Evolutionary conservation across 2,113 vertebrate genomes (phyloP), one percentile per base, ranked within the genome.

Genomic region (Neogale vison): DNA sequence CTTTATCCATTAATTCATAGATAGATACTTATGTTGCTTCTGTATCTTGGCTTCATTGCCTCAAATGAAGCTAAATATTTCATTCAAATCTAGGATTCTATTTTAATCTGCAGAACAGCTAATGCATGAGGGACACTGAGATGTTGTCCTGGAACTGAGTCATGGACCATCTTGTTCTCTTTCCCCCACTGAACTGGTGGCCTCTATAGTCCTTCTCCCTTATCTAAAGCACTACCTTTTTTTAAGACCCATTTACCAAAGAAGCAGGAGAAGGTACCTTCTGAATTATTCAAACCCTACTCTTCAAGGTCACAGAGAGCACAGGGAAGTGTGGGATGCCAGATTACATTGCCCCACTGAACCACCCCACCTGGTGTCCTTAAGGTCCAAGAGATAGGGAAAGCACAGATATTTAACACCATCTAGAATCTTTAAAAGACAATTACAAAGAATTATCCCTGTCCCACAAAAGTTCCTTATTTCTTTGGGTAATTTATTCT

Each of bases 61-160:
- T 96, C 96, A 84, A 92, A 45, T 23, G 50, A 90, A 88, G 57
- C 3, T 93, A 95, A 97, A 88, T 89, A 7, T 84, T 42, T 31
- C 89, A 82, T 76, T 87, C 93, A 69, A 80, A 93, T 57, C 17
- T 14, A 7, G 39, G 26, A 87, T 77, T 65, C 29, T 95, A 6
- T 87, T 89, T 71, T 77, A 96, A 96, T 95, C 7, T 90, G 26
- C 36, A 89, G 81, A 81, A 67, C 2, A 2, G 0, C 50, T 63
- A 6, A 67, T 10, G 10, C 81, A 55, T 24, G 23, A 61, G 93
- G 83, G 69, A 57, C 26, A 45, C 8, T 47, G 0, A 4, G 63
- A 63, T 9, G 23, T 61, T 65, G 63, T 47, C 86, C 24, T 65
- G 8, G 36, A 92, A 83, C 20, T 45, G 50, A 74, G 1, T 3